These are phyloP conservation scores for Drosophila monieri DNA, from an alignment of 2,888 invertebrate species.

Conservation along the genomic window DNA sequence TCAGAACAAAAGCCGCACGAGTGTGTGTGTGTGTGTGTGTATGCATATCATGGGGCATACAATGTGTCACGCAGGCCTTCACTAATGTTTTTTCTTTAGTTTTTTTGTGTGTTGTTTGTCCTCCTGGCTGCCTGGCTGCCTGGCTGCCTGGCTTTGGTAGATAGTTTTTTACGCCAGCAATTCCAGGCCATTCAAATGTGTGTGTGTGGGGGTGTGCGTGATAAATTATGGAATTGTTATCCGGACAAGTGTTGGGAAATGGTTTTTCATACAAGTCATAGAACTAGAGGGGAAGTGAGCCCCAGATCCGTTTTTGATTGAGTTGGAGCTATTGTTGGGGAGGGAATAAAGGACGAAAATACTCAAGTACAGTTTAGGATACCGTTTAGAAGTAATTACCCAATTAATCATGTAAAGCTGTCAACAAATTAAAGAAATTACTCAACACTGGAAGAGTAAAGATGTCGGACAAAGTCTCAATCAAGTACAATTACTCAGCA, in stretches of 20 bases:
- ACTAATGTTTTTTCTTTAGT: slow-evolving; percentile 22
- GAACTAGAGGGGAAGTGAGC: no score
- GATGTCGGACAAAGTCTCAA: no score
- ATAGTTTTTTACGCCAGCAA: slow-evolving; percentile 4
- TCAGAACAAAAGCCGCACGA: slow-evolving; percentile 47
- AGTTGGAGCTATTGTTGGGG: not conserved
- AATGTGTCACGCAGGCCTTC: slow-evolving; percentile 38
- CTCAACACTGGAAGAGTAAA: no score
- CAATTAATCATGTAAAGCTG: no score
- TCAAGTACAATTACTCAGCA: no score
- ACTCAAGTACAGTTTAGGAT: not conserved
- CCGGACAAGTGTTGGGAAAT: slow-evolving; percentile 29
- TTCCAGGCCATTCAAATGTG: slow-evolving; percentile 19
- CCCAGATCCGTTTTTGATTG: slow-evolving; percentile 2
- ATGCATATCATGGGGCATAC: slow-evolving; percentile 5
- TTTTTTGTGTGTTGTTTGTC: not conserved
- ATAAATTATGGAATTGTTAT: slow-evolving; percentile 36
- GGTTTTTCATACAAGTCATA: not conserved
- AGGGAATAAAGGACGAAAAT: not conserved
- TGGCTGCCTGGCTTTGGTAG: not conserved
- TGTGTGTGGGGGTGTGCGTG: slow-evolving; percentile 1
- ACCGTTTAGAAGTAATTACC: not conserved
- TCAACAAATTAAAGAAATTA: no score
- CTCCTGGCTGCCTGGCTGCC: slow-evolving; percentile 1
- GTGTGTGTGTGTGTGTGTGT: not conserved